These are phyloP conservation scores for Hypsibius dujardini DNA, from an alignment of 1,140 invertebrate species.

Conservation along the genomic window DNA sequence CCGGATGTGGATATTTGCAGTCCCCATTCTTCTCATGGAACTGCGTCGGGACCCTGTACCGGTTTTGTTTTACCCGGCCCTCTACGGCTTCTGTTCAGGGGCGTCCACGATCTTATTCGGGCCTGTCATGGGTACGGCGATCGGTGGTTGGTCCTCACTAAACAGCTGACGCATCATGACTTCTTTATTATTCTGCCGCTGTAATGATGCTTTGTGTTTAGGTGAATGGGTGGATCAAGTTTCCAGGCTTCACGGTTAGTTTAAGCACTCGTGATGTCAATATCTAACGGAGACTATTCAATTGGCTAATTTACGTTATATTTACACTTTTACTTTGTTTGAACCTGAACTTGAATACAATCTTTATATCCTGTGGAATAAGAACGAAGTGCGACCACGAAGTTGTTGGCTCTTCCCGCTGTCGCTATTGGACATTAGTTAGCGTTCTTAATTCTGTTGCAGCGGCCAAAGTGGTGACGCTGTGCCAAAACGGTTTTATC, in stretches of 20 bases:
- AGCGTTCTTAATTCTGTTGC: neutral
- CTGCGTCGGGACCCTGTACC: neutral
- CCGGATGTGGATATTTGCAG: neutral
- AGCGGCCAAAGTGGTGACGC: neutral
- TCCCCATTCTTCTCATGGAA: neutral
- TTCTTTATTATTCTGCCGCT: too few species aligned
- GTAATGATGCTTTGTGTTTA: too few species aligned
- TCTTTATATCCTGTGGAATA: neutral
- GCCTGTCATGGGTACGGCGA: neutral
- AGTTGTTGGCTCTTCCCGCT: neutral
- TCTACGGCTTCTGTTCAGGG: constrained; percentile 5
- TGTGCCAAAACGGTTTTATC: neutral
- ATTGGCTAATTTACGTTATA: neutral
- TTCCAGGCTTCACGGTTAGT: neutral
- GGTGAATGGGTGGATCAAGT: constrained; percentile 1
- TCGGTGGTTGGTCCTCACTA: too few species aligned
- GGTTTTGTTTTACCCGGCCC: neutral
- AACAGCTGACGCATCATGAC: too few species aligned
- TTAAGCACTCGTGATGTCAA: too few species aligned
- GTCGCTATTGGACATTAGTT: neutral
- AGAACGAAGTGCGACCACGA: neutral
- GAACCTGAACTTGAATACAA: neutral
- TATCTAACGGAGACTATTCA: neutral
- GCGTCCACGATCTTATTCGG: neutral
- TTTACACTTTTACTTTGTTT: neutral